Conservation (phyloP, 1,140 invertebrate species). For the Drosophila tristis region DNA sequence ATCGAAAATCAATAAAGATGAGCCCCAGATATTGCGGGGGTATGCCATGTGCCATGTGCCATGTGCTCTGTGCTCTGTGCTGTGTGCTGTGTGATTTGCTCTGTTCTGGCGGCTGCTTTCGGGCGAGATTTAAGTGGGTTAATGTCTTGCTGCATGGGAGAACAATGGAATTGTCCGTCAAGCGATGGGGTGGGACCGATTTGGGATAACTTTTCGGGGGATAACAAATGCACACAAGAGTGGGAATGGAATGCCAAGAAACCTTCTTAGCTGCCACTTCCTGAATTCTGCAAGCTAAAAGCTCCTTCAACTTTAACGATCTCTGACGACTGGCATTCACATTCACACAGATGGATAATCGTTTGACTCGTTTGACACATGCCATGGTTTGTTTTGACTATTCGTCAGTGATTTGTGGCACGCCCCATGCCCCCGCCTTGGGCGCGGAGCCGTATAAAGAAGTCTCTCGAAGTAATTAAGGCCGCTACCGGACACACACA, state of each 20-base stretch:
- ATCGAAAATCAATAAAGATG: conserved; percentile 79
- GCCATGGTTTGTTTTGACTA: conserved; percentile 76
- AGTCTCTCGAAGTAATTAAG: conserved; percentile 62
- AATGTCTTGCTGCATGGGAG: conserved; percentile 59
- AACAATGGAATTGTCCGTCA: conserved; percentile 57
- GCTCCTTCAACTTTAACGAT: conserved; percentile 39
- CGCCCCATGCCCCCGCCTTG: conserved; percentile 48
- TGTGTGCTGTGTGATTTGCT: conserved; percentile 28
- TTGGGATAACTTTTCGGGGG: conserved; percentile 11
- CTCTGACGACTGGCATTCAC: conserved; percentile 31
- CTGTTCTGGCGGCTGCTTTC: conserved; percentile 14
- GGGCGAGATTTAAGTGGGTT: conserved; percentile 66
- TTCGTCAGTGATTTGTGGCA: conserved; percentile 58
- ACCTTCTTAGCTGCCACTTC: conserved; percentile 13
- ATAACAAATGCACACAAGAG: not conserved
- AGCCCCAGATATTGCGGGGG: conserved; percentile 44
- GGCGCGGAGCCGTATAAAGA: conserved; percentile 8
- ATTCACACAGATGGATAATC: conserved; percentile 40
- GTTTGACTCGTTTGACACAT: conserved; percentile 35
- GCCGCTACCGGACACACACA: conserved; percentile 71
- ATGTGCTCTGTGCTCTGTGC: too few relatives aligned
- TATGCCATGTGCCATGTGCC: conserved; percentile 24
- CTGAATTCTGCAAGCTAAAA: conserved; percentile 23
- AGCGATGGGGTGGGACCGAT: conserved; percentile 15
- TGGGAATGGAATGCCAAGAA: conserved; percentile 1